phyloP scores from a whole-genome alignment of 2,888 invertebrate species.

The Drosophila kambysellisi region DNA sequence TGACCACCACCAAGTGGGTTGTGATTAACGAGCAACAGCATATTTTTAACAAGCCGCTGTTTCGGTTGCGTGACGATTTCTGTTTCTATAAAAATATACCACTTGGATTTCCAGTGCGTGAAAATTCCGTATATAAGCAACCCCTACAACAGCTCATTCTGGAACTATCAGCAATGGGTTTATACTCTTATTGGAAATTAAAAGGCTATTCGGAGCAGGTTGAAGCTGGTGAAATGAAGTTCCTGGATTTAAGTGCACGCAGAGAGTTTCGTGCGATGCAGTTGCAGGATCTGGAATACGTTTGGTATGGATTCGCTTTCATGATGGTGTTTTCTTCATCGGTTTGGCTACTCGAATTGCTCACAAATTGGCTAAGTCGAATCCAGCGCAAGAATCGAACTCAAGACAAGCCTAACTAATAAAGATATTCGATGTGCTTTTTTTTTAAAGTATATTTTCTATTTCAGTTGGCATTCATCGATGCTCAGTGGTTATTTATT shows the following conservation, averaged over 20 bases:
- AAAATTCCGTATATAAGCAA: constrained; percentile 74
- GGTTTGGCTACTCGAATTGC: constrained; percentile 61
- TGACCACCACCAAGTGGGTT: constrained; percentile 70
- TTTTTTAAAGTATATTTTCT: not conserved
- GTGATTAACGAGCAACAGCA: constrained; percentile 78
- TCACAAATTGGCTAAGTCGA: constrained; percentile 8
- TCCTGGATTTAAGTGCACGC: constrained; percentile 62
- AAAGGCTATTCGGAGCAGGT: constrained; percentile 71
- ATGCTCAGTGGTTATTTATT: not conserved
- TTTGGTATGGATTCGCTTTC: constrained; percentile 71
- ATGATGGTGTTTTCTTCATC: constrained; percentile 52
- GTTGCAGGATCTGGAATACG: constrained; percentile 68
- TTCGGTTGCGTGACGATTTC: constrained; percentile 69
- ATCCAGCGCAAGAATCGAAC: not conserved
- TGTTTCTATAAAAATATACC: constrained; percentile 77
- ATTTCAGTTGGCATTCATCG: not conserved
- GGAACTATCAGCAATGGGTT: constrained; percentile 63
- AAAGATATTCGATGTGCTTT: not conserved
- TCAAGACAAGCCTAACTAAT: not conserved
- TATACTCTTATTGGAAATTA: constrained; percentile 60
- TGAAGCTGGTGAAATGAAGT: constrained; percentile 58
- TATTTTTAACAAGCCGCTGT: constrained; percentile 72
- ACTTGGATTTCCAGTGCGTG: constrained; percentile 74
- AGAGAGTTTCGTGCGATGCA: constrained; percentile 70
- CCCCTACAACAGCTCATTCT: constrained; percentile 66